Conservation (phyloP, 2,113 vertebrate genomes). For the Chaetops frenatus region DNA sequence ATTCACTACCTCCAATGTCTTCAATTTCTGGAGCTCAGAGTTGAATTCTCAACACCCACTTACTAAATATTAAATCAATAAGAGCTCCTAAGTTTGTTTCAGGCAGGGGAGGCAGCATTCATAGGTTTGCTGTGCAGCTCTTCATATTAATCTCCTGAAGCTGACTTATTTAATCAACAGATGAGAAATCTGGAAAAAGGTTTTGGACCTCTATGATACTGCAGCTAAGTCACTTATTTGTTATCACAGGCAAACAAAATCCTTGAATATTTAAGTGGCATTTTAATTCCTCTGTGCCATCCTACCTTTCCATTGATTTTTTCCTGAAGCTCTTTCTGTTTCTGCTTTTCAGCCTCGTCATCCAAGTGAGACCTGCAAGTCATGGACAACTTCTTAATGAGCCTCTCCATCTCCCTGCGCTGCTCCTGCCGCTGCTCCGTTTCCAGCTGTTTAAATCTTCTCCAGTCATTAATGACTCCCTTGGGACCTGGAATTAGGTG, state of each 20-base stretch:
- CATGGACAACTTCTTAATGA: conserved; percentile 92
- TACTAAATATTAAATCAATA: not conserved
- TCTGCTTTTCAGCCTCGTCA: conserved; percentile 81
- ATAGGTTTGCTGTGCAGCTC: not conserved
- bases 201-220: not conserved
- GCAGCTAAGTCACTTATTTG: not conserved
- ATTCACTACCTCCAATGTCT: not conserved
- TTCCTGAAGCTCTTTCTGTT: conserved; percentile 86
- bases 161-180: not conserved
- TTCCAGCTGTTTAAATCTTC: conserved; percentile 94
- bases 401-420: conserved; percentile 88
- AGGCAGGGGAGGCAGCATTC: not conserved
- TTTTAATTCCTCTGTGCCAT: not conserved
- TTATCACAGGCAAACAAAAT: not conserved
- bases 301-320: conserved; percentile 90
- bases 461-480: conserved; percentile 97
- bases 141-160: not conserved
- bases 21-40: not conserved
- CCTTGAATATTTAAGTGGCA: not conserved
- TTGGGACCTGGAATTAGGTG: conserved; percentile 81
- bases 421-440: conserved; percentile 92
- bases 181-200: not conserved
- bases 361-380: conserved; percentile 91
- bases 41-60: not conserved
- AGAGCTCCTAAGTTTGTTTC: not conserved